These are phyloP conservation scores for Cybosia mesomella DNA, from an alignment of 2,888 invertebrate genomes.

Conservation along the genomic window DNA sequence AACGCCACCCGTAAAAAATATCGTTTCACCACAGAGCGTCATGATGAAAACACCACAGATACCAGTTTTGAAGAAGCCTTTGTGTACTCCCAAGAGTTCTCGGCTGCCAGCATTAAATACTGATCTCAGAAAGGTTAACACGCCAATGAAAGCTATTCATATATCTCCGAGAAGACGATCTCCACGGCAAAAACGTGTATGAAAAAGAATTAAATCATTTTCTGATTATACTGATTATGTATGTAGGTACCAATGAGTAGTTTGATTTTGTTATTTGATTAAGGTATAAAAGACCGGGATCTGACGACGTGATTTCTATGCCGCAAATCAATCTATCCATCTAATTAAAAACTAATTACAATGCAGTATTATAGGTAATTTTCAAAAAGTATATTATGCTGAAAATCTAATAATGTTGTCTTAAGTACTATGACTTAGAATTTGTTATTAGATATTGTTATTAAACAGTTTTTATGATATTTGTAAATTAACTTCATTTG, in stretches of 20 bases:
- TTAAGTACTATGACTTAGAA: slow-evolving; percentile 1
- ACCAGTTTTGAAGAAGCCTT: slow-evolving; percentile 88
- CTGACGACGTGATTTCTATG: slow-evolving; percentile 10
- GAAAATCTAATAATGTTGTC: slow-evolving; percentile 1
- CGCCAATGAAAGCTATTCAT: slow-evolving; percentile 86
- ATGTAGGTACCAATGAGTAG: slow-evolving; percentile 46
- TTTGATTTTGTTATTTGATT: slow-evolving; percentile 51
- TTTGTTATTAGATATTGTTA: not conserved
- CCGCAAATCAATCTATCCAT: not conserved
- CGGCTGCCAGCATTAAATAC: slow-evolving; percentile 76
- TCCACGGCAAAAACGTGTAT: slow-evolving; percentile 70
- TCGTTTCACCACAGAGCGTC: slow-evolving; percentile 69
- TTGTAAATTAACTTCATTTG: not conserved
- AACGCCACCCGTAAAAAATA: slow-evolving; percentile 69
- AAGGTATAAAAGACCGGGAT: slow-evolving; percentile 5
- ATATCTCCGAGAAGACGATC: slow-evolving; percentile 79
- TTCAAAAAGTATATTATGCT: not conserved
- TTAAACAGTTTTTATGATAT: not conserved
- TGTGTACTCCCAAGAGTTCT: slow-evolving; percentile 86
- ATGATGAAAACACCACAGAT: slow-evolving; percentile 69
- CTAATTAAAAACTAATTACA: not conserved
- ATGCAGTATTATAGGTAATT: not conserved
- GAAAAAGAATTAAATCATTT: slow-evolving; percentile 31
- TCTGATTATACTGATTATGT: slow-evolving; percentile 32
- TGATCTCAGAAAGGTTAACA: slow-evolving; percentile 82